Conservation (phyloP, 2,113 vertebrate species). For the Saiga tatarica region DNA sequence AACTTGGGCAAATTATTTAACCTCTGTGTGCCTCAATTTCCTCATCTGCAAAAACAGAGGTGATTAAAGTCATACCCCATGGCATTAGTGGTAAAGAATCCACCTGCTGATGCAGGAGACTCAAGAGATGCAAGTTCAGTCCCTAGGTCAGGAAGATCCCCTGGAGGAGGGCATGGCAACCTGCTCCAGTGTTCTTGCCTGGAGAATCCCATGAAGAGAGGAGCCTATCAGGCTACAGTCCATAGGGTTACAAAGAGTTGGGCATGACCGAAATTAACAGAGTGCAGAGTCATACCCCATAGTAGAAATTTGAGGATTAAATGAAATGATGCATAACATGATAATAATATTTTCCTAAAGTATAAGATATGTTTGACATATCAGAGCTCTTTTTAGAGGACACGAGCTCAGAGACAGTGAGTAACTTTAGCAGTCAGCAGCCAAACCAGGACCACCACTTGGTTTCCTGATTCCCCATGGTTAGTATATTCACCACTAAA, state of each 20-base stretch:
- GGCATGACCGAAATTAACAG: not conserved
- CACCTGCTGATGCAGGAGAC: not conserved
- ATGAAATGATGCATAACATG: not conserved
- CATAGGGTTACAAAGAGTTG: not conserved
- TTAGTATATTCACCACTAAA: not conserved
- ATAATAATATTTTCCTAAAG: not conserved
- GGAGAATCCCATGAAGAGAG: not conserved
- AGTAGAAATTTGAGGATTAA: not conserved
- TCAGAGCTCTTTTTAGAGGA: not conserved
- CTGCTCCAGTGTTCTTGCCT: not conserved
- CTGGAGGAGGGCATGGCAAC: not conserved
- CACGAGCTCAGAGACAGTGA: not conserved
- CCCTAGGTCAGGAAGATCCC: not conserved
- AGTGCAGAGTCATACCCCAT: not conserved
- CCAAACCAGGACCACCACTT: not conserved
- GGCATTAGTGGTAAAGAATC: not conserved
- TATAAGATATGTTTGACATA: not conserved
- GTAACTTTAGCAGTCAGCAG: not conserved
- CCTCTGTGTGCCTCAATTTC: not conserved
- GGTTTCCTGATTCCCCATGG: not conserved
- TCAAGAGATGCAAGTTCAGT: not conserved
- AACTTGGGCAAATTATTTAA: not conserved
- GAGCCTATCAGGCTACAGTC: not conserved
- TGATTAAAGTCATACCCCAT: not conserved
- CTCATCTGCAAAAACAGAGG: not conserved